Evolutionary conservation across 2,888 invertebrate genomes (phyloP), one percentile per base, ranked within the genome.

Genomic region (Ophion obscuratus): DNA sequence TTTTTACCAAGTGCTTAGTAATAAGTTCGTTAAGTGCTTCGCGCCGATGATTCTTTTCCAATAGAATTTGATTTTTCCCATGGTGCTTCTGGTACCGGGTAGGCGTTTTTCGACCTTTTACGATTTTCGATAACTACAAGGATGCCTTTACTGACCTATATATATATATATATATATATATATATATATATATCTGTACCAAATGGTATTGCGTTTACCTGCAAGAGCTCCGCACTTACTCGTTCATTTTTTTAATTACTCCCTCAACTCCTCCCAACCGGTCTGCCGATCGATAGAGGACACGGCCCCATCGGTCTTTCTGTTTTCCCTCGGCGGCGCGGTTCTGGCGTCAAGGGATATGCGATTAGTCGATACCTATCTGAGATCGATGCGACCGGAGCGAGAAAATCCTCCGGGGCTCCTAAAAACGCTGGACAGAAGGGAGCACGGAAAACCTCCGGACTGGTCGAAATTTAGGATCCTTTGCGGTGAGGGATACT

Each of bases 321-420:
- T 85, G 78, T 84, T 81, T 78, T 40, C 62, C 62, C 57, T 66
- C 31, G 24, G 57, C 68, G 57, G 57, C 62, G 73, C 57, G 74
- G 20, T 64, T 31, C 53, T 86, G 24, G 71, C 81, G 75, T 70
- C 75, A 68, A 75, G 53, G 76, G 81, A 87, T 84, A 86, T 80
- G 85, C 86, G 87, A 88, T 88, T 88, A 88, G 86, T 82, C 85
- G 88, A 88, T 88, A 59, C 57, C 40, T 85, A 88, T 87, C 87
- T 84, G 64, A 81, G 70, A 76, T 61, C 77, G 77, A 81, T 68
- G 86, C 79, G 82, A 83, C 24, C 44, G 59, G 24, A 44, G 75
- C 67, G 31, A 77, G 82, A 75, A 59, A 87, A 85, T 86, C 86
- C 75, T 62, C 78, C 66, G 47, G 53, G 84, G 82, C 85, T 84